A percentile compares a stretch with the other conserved stretches of the same genome.
Conservation (phyloP, 2,888 invertebrate species). For the Ichneumon xanthorius region DNA sequence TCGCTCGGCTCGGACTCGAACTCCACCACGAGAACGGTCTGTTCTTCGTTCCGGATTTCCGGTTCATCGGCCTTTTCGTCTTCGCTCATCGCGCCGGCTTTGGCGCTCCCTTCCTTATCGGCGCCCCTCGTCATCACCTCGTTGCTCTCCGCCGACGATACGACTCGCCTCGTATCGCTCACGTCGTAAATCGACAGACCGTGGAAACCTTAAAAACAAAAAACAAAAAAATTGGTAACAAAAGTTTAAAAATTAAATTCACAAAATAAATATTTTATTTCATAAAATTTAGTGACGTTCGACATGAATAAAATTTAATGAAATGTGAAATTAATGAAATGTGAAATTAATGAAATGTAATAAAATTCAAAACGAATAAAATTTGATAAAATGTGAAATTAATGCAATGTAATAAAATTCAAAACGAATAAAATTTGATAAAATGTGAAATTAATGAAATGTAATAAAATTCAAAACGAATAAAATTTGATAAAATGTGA, state of each 20-base stretch:
- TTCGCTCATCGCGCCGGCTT: slow-evolving; percentile 60
- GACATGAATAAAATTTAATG: too few relatives aligned
- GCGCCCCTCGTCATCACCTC: slow-evolving; percentile 70
- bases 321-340: too few relatives aligned
- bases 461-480: too few relatives aligned
- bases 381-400: background rate
- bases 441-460: too few relatives aligned
- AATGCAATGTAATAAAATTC: too few relatives aligned
- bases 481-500: too few relatives aligned
- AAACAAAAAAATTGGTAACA: slow-evolving; percentile 1
- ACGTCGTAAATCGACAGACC: slow-evolving; percentile 74
- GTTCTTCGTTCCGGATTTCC: slow-evolving; percentile 71
- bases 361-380: background rate
- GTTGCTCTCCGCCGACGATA: slow-evolving; percentile 70
- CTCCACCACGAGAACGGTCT: slow-evolving; percentile 78
- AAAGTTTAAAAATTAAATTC: background rate
- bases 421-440: too few relatives aligned
- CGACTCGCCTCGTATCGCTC: slow-evolving; percentile 65
- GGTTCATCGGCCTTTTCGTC: slow-evolving; percentile 70
- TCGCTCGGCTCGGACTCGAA: slow-evolving; percentile 79
- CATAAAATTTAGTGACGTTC: too few relatives aligned
- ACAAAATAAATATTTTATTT: too few relatives aligned
- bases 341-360: too few relatives aligned
- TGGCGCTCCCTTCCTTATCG: slow-evolving; percentile 44
- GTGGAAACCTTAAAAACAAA: slow-evolving; percentile 70